Percentiles rank a stretch among this genome's conserved stretches.
These are phyloP conservation scores for Bombus confusus DNA, from an alignment of 1,140 invertebrate genomes.

Conservation along the genomic window DNA sequence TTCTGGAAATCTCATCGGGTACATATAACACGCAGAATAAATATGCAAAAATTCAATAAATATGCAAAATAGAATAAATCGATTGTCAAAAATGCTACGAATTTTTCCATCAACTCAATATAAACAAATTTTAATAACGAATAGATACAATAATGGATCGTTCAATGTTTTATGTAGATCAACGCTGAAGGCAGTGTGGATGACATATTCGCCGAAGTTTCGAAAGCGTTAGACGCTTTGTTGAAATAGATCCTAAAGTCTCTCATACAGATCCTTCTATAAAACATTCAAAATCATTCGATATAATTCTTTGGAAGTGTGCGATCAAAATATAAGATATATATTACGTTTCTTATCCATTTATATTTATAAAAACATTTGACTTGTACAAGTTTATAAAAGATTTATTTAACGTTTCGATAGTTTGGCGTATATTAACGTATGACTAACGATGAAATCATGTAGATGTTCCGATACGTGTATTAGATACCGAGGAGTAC, in stretches of 20 bases:
- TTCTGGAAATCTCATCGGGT: no score
- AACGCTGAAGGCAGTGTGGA: conserved; percentile 89
- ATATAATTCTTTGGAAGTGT: neutral
- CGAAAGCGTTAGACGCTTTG: conserved; percentile 83
- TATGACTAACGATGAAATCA: neutral
- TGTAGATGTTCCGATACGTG: neutral
- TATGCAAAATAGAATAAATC: neutral
- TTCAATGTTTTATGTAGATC: conserved; percentile 84
- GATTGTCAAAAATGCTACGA: neutral
- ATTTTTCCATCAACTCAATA: neutral
- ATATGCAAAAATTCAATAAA: no score
- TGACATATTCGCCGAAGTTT: conserved; percentile 89
- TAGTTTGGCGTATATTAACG: neutral
- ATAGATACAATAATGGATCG: neutral
- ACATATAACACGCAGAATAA: no score
- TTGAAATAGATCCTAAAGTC: conserved; percentile 24
- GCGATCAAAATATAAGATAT: neutral
- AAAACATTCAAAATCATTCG: neutral
- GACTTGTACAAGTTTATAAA: neutral
- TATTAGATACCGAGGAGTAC: neutral
- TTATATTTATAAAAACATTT: neutral
- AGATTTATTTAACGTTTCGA: neutral
- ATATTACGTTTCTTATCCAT: neutral
- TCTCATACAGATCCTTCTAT: neutral
- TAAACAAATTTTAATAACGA: neutral